Conservation (phyloP, 2,797 vertebrate genomes). For the Liasis olivaceus region DNA sequence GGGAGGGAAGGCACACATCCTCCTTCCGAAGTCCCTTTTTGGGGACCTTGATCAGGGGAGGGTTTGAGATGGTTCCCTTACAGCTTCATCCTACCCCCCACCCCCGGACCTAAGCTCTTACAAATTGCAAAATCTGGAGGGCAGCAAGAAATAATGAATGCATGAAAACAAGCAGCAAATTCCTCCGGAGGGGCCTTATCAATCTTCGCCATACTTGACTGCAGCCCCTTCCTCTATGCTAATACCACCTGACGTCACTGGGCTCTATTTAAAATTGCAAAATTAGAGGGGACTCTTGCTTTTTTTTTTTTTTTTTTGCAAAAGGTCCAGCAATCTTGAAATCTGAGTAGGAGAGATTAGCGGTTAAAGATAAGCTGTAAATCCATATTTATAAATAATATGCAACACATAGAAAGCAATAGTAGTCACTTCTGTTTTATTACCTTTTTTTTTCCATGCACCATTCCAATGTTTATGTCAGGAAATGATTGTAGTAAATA, state of each 20-base stretch:
- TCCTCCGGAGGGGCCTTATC: slow-evolving; percentile 80
- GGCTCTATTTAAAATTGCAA: slow-evolving; percentile 67
- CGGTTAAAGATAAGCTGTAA: background rate
- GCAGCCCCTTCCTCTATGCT: slow-evolving; percentile 72
- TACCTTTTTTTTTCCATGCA: background rate
- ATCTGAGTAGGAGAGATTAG: background rate
- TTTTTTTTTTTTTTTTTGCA: background rate
- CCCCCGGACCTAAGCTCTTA: slow-evolving; percentile 60
- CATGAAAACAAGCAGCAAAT: slow-evolving; percentile 77
- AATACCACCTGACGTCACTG: slow-evolving; percentile 76
- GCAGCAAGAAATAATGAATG: slow-evolving; percentile 78
- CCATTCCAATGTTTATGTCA: background rate
- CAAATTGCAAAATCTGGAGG: slow-evolving; percentile 62
- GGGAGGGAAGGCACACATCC: background rate
- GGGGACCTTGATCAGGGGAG: no score
- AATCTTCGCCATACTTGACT: slow-evolving; percentile 73
- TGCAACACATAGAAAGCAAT: background rate
- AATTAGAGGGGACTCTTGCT: slow-evolving; percentile 47
- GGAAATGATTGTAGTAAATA: background rate
- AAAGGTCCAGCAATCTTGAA: background rate
- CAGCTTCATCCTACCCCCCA: background rate
- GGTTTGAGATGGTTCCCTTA: background rate
- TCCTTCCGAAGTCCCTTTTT: background rate
- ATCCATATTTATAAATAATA: background rate
- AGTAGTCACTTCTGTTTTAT: background rate